Conservation (phyloP, 2,888 invertebrate genomes). For the Lochmaea capreae region DNA sequence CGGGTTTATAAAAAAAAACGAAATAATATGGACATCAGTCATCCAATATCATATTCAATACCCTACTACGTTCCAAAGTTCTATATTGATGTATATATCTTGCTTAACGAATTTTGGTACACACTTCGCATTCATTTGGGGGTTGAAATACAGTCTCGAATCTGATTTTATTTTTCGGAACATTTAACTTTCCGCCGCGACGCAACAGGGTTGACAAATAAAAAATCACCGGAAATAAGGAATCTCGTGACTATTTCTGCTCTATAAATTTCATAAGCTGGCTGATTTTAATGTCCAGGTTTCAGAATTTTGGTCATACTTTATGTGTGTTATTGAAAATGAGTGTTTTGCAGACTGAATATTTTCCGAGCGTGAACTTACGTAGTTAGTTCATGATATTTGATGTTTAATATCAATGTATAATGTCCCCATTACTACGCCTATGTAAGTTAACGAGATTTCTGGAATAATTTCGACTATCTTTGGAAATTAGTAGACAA, state of each 20-base stretch:
- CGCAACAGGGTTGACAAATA: conserved; percentile 35
- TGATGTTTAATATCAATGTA: no score
- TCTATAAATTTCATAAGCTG: conserved; percentile 28
- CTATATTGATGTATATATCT: not conserved
- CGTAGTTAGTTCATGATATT: no score
- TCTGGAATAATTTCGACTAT: no score
- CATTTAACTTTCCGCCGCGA: conserved; percentile 33
- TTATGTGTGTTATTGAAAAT: not conserved
- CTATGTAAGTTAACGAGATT: no score
- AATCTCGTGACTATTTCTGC: conserved; percentile 21
- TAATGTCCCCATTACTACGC: no score
- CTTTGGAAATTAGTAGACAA: no score
- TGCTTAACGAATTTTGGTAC: not conserved
- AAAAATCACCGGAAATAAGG: conserved; percentile 29
- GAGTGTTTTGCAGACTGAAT: no score
- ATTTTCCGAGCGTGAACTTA: no score
- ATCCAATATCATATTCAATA: no score
- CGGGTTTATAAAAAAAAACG: no score
- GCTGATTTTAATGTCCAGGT: not conserved
- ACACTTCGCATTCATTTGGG: conserved; percentile 20
- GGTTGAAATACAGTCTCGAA: conserved; percentile 13
- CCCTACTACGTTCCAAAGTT: not conserved
- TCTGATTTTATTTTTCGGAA: conserved; percentile 32
- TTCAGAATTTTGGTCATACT: not conserved
- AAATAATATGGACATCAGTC: no score